These are phyloP conservation scores for Trialeurodes vaporariorum DNA, from an alignment of 1,140 invertebrate species.

Conservation along the genomic window DNA sequence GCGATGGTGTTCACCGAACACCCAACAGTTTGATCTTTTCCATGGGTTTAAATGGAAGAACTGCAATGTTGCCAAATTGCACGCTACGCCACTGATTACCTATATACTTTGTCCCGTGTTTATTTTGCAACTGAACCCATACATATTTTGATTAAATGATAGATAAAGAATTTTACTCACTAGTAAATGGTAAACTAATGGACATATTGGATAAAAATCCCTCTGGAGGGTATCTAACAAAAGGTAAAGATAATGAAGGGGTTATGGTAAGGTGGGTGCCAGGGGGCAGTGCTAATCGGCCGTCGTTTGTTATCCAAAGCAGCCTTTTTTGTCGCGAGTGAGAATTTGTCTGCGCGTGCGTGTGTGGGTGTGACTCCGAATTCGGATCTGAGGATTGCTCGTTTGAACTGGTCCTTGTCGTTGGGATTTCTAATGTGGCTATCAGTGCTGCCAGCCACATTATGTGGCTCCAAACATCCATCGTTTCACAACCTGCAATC, in stretches of 20 bases:
- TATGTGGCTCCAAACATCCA: background rate
- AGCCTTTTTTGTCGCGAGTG: slow-evolving; percentile 67
- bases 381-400: background rate
- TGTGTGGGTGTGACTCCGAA: background rate
- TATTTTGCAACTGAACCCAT: no score
- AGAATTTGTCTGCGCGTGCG: slow-evolving; percentile 23
- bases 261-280: slow-evolving; percentile 65
- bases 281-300: slow-evolving; percentile 63
- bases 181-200: slow-evolving; percentile 73
- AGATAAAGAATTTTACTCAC: slow-evolving; percentile 53
- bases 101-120: no score
- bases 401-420: background rate
- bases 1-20: no score
- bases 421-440: background rate
- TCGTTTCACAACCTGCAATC: background rate
- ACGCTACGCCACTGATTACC: no score
- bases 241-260: slow-evolving; percentile 65
- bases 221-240: slow-evolving; percentile 67
- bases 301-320: slow-evolving; percentile 70
- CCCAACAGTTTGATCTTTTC: no score
- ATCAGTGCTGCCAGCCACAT: background rate
- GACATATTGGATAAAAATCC: slow-evolving; percentile 75
- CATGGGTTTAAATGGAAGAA: no score
- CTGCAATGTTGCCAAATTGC: no score
- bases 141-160: no score